Conservation (phyloP, 1,140 invertebrate species). For the Drosophila nasuta region DNA sequence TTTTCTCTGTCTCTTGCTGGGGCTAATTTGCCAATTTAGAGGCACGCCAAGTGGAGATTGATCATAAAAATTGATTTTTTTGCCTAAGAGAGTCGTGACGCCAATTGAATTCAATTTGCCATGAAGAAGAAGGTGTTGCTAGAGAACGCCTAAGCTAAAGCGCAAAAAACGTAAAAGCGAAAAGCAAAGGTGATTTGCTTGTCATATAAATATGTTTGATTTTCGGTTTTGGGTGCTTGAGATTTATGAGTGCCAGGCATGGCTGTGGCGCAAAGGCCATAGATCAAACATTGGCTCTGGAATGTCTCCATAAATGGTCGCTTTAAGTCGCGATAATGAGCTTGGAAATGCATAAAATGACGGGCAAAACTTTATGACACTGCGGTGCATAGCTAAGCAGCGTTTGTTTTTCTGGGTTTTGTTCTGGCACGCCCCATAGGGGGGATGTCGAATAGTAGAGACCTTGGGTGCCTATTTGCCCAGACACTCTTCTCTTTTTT, state of each 20-base stretch:
- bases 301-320: slow-evolving; percentile 40
- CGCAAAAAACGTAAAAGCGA: slow-evolving; percentile 22
- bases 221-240: slow-evolving; percentile 24
- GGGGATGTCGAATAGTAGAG: background rate
- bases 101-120: slow-evolving; percentile 78
- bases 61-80: slow-evolving; percentile 81
- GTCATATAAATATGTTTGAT: slow-evolving; percentile 65
- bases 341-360: slow-evolving; percentile 37
- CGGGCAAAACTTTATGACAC: slow-evolving; percentile 30
- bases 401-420: slow-evolving; percentile 3
- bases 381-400: slow-evolving; percentile 3
- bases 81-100: slow-evolving; percentile 61
- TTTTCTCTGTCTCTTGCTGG: slow-evolving; percentile 44
- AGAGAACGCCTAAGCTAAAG: slow-evolving; percentile 37
- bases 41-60: slow-evolving; percentile 72
- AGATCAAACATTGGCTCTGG: slow-evolving; percentile 39
- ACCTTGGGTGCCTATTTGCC: too few species aligned
- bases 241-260: slow-evolving; percentile 43
- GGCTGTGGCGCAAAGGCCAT: slow-evolving; percentile 38
- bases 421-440: slow-evolving; percentile 12
- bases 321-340: slow-evolving; percentile 32
- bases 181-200: slow-evolving; percentile 68
- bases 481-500: background rate
- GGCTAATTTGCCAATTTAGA: slow-evolving; percentile 75
- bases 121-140: slow-evolving; percentile 62